Evolutionary conservation across 2,888 invertebrate genomes (phyloP).

Genomic region (Oxycera nigricornis): DNA sequence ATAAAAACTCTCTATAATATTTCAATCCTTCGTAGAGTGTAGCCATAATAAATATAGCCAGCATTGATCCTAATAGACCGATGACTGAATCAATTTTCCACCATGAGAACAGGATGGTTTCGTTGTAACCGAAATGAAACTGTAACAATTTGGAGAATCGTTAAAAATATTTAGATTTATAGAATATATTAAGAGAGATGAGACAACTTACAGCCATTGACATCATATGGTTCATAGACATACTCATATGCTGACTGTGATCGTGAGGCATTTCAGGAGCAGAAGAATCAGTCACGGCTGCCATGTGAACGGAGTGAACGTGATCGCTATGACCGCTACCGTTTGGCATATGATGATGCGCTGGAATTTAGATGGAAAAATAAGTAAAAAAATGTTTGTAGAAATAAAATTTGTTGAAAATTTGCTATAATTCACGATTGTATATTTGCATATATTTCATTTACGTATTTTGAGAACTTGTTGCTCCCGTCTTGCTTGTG

Average conservation of each 20-base stretch:
- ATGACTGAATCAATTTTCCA: conserved; percentile 79
- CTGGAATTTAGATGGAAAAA: background rate
- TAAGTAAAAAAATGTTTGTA: background rate
- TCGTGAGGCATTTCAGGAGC: conserved; percentile 41
- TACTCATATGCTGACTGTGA: conserved; percentile 19
- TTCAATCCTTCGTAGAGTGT: conserved; percentile 89
- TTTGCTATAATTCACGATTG: no score
- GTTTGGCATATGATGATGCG: conserved; percentile 33
- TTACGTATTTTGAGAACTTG: no score
- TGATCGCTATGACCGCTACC: conserved; percentile 22
- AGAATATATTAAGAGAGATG: background rate
- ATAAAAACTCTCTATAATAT: conserved; percentile 77
- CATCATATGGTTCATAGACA: conserved; percentile 59
- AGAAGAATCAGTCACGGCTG: background rate
- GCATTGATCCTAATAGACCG: conserved; percentile 86
- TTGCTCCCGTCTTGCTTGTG: no score
- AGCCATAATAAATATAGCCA: conserved; percentile 91
- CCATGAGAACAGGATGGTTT: conserved; percentile 80
- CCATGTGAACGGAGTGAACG: conserved; percentile 11
- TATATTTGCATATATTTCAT: no score
- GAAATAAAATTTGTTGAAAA: no score
- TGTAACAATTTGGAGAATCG: conserved; percentile 60
- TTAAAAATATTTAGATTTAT: background rate
- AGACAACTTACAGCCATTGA: conserved; percentile 59
- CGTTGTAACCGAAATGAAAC: conserved; percentile 81